Evolutionary conservation across 1,140 invertebrate genomes (phyloP), one percentile per base, ranked within the genome.

Genomic region (Neodiprion pinetum): DNA sequence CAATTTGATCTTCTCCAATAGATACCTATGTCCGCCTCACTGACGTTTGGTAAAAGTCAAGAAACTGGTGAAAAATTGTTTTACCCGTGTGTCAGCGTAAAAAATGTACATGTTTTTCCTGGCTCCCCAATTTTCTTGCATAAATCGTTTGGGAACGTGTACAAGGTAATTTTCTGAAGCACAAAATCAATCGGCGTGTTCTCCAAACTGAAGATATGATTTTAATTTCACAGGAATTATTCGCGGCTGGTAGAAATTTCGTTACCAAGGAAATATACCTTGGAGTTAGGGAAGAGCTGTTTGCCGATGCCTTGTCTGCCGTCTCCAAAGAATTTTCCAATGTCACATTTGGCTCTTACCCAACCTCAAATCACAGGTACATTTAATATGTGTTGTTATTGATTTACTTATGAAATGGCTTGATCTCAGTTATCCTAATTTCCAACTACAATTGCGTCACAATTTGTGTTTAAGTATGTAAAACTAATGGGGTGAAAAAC

Each of bases 81-180:
- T 91, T 94, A 88, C 87, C 95, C 94, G 12, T 90, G 94, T 73
- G 91, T 96, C 61, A 89, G 86, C 69, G 83, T 95, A 9, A 82
- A 88, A 67, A 96, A 96, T 87, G 94, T 96, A 3, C 93, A 91
- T 77, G 90, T 95, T 67, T 94, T 96, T 80, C 95, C 95, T 50
- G 95, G 95, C 10, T 92, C 95, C 67, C 94, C 95, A 11, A 84
- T 89, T 74, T 91, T 93, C 78, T 85, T 95, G 67, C 86, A 93
- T 80, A 86, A 83, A 71, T 87, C 90, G n/a, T 94, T 95, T 76
- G 77, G 79, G n/a, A 80, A 80, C 69, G 80, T 92, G 28, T 87
- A 76, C 67, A 80, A 87, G 80, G 87, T 88, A 86, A 75, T 77
- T 14, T 17, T 71, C 48, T 14, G 14, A 12, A 14, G 47, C 48